These are phyloP conservation scores for Todus mexicanus DNA, from an alignment of 2,797 vertebrate species.

Conservation along the genomic window DNA sequence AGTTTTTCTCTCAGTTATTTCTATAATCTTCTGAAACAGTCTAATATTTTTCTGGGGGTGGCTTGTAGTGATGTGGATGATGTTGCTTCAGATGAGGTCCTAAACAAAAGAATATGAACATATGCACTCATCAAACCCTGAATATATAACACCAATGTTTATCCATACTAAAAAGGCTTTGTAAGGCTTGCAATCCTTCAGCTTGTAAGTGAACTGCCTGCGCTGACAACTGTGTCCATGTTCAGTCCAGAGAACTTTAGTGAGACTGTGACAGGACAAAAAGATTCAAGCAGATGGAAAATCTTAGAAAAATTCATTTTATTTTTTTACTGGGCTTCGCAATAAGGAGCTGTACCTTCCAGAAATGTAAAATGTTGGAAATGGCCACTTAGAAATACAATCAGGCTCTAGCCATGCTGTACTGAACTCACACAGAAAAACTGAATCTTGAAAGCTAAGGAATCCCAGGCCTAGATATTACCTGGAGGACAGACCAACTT, in stretches of 20 bases:
- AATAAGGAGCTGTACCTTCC: background rate
- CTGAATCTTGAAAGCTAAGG: background rate
- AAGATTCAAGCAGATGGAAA: background rate
- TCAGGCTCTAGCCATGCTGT: background rate
- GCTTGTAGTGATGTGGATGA: slow-evolving; percentile 84
- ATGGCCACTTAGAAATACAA: background rate
- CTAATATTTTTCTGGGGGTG: slow-evolving; percentile 83
- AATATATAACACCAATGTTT: background rate
- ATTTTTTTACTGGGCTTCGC: background rate
- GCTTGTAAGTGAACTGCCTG: background rate
- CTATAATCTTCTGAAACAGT: background rate
- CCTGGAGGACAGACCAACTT: background rate
- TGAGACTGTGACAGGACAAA: background rate
- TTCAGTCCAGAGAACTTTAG: background rate
- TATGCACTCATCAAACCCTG: background rate
- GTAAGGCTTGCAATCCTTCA: background rate
- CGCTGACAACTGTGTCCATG: background rate
- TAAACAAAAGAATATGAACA: slow-evolving; percentile 39
- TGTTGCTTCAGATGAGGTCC: slow-evolving; percentile 86
- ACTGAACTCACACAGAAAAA: background rate
- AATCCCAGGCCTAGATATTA: background rate
- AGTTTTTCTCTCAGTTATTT: background rate
- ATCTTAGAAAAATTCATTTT: background rate
- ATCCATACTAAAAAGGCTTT: background rate
- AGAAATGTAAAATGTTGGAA: background rate